Evolutionary conservation across 2,888 invertebrate genomes (phyloP), one percentile per base, ranked within the genome.

Genomic region (Ophion slaviceki): DNA sequence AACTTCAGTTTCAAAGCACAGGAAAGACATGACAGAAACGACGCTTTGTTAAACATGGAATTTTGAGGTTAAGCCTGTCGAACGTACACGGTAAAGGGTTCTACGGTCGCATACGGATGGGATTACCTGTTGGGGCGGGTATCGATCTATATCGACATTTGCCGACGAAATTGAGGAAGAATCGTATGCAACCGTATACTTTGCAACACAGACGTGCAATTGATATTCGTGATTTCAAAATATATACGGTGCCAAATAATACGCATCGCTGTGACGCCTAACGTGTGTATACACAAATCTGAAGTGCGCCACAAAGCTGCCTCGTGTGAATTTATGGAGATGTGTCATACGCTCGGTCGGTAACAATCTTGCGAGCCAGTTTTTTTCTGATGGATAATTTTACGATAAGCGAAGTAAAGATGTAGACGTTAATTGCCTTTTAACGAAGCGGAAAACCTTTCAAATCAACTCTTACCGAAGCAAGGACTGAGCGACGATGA

Each of bases 61-160:
- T 76, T 84, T 83, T 0, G 7, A 84, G 84, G 84, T 84, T 84
- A 84, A 66, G 36, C n/a, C 20, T 17, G 32, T 47, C n/a, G 64
- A 61, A 28, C 64, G 53, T 32, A n/a, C 61, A 11, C 20, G n/a
- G 57, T 59, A 40, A 40, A 68, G 1, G 4, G 32, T 68, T 45
- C 24, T 6, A 40, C 45, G 8, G 8, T 47, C 53, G 17, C 8
- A 59, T 45, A 59, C 53, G n/a, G 53, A 36, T n/a, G 14, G 17
- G 62, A 64, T 59, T 53, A 76, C 72, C 76, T 57, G 6, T 24
- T 28, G 32, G 61, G 59, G 74, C 68, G 62, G 59, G 17, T 53
- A 67, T 62, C 11, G 6, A 67, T 64, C 57, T 68, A 47, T 57
- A 17, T 36, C 2, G 53, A 68, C 80, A 71, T 80, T 72, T 57